Evolutionary conservation across 1,140 invertebrate genomes (phyloP), one percentile per base, ranked within the genome.

Genomic region (Meloidogyne floridensis): DNA sequence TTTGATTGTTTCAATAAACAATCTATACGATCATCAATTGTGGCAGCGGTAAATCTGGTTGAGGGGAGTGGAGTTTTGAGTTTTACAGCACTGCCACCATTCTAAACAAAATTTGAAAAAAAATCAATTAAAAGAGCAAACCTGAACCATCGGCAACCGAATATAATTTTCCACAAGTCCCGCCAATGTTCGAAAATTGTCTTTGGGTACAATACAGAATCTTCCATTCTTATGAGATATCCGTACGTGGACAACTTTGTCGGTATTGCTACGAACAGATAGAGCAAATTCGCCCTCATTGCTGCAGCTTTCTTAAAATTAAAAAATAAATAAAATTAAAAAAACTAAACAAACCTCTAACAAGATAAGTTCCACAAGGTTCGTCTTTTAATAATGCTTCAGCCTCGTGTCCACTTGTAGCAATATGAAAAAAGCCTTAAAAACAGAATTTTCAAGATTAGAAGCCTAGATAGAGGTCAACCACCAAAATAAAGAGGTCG

Each of bases 31-130:
- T 87, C 77, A 20, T 86, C 85, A 51, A 86, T 81, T 8, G 79
- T 79, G 42, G 84, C 86, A 43, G 85, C 86, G n/a, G 80, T 83
- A 75, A 86, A 85, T 70, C 86, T 74, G 9, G 86, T 87, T 3
- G 86, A 82, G 6, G 69, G 51, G 8, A 86, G 75, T 32, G 86
- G 51, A 18, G 56, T 32, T 70, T 75, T 65, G 2, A 56, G 69
- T 11, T 75, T 75, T 79, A 85, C 82, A 15, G 79, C 81, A n/a
- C 54, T 74, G 13, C 85, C 82, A 15, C 72, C 75, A 47, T 87
- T 78, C 70, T 82, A 47, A 15, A 71, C 13, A 32, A 32, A 32
- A 32, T 18, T 6, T 18, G 18, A 13, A 77, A 42, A n/a, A 32
- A 32, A 3, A 42, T 13, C 2, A 47, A 13, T 32, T 32, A 75